A percentile compares a stretch with the other conserved stretches of the same genome.
phyloP scores from a whole-genome alignment of 2,888 invertebrate genomes.

The Cactoblastis cactorum region DNA sequence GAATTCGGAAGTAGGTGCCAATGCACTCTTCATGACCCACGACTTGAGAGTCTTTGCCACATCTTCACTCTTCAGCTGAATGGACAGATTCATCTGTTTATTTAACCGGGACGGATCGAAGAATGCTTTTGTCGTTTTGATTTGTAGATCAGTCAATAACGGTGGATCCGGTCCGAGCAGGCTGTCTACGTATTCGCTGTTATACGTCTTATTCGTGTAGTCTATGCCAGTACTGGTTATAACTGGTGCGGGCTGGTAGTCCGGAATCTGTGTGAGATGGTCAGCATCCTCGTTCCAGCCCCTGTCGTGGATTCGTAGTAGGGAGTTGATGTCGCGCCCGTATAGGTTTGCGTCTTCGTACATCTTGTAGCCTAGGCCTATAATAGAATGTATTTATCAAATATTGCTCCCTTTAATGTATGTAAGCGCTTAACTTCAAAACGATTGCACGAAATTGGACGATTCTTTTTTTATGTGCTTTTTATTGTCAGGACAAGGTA shows the following conservation, averaged over 20 bases:
- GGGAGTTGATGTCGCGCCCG: slow-evolving; percentile 50
- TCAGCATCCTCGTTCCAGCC: slow-evolving; percentile 36
- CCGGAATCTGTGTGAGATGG: slow-evolving; percentile 37
- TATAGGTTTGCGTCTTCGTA: slow-evolving; percentile 43
- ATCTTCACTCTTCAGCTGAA: slow-evolving; percentile 45
- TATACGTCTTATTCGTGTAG: slow-evolving; percentile 46
- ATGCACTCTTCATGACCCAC: slow-evolving; percentile 43
- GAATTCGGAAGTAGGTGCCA: slow-evolving; percentile 50
- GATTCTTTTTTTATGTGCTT: too few species aligned
- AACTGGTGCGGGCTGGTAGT: slow-evolving; percentile 43
- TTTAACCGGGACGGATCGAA: slow-evolving; percentile 39
- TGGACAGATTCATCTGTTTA: slow-evolving; percentile 42
- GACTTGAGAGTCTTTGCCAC: slow-evolving; percentile 43
- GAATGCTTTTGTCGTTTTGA: slow-evolving; percentile 38
- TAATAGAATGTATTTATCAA: not conserved
- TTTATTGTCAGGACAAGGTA: too few species aligned
- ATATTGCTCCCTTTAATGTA: too few species aligned
- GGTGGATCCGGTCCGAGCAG: slow-evolving; percentile 59
- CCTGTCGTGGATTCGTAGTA: slow-evolving; percentile 45
- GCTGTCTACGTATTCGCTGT: slow-evolving; percentile 43
- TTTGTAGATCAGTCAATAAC: slow-evolving; percentile 41
- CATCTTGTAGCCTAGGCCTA: slow-evolving; percentile 56
- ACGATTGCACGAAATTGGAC: too few species aligned
- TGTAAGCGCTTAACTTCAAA: too few species aligned
- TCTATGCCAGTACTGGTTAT: slow-evolving; percentile 50